These are phyloP conservation scores for Andricus curvator DNA, from an alignment of 2,888 invertebrate species.

Conservation along the genomic window DNA sequence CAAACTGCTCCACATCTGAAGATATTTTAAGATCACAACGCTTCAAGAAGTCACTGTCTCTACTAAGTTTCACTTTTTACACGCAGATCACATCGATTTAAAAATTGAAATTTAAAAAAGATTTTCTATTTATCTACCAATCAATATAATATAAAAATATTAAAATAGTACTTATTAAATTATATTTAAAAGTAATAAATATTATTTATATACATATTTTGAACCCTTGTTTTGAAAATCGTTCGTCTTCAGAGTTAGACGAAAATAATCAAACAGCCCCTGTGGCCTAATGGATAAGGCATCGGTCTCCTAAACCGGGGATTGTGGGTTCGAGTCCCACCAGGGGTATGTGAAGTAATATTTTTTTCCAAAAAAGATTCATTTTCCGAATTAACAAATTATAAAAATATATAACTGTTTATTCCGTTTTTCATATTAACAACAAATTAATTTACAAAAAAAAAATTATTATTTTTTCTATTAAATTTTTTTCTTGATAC, in stretches of 20 bases:
- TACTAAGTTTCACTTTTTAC: conserved; percentile 14
- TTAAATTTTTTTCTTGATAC: background rate
- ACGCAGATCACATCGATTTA: background rate
- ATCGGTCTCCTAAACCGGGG: conserved; percentile 92
- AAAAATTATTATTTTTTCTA: background rate
- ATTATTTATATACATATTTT: background rate
- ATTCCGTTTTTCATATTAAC: background rate
- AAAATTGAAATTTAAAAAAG: background rate
- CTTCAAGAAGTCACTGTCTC: conserved; percentile 36
- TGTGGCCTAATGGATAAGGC: conserved; percentile 92
- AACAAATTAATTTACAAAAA: background rate
- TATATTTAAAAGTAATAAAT: background rate
- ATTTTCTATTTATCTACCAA: background rate
- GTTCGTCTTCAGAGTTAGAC: background rate
- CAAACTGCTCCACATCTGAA: conserved; percentile 37
- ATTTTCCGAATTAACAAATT: background rate
- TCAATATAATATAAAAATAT: background rate
- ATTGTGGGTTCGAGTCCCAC: conserved; percentile 93
- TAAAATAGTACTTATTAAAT: background rate
- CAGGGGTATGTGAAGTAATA: conserved; percentile 83
- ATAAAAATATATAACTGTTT: background rate
- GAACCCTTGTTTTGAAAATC: background rate
- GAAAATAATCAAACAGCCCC: conserved; percentile 80
- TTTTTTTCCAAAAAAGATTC: conserved; percentile 54
- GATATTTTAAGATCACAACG: conserved; percentile 39